Conservation (phyloP, 1,140 invertebrate species). For the fruit fly (Drosophila melanogaster) region Release_6_plus_ISO1_MT NT_033777.3:24887001-24887500, state of each 20-base stretch:
- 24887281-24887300: background rate
- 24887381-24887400: constrained; percentile 18
- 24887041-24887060: constrained; percentile 7
- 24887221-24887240: constrained; percentile 1
- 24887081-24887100: constrained; percentile 35
- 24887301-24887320: background rate
- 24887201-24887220: constrained; percentile 5
- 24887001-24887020: constrained; percentile 65
- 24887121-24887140: constrained; percentile 19
- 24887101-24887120: constrained; percentile 14
- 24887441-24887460: background rate
- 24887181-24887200: constrained; percentile 17
- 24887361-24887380: background rate
- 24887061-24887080: constrained; percentile 47
- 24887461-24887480: background rate
- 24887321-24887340: background rate
- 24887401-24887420: background rate
- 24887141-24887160: constrained; percentile 1
- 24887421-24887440: background rate
- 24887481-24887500: background rate
- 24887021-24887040: constrained; percentile 20
- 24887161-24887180: background rate
- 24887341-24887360: background rate
- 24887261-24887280: background rate
- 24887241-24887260: background rate